These are phyloP conservation scores for Tyto alba DNA, from an alignment of 2,113 vertebrate genomes.

Conservation along the genomic window DNA sequence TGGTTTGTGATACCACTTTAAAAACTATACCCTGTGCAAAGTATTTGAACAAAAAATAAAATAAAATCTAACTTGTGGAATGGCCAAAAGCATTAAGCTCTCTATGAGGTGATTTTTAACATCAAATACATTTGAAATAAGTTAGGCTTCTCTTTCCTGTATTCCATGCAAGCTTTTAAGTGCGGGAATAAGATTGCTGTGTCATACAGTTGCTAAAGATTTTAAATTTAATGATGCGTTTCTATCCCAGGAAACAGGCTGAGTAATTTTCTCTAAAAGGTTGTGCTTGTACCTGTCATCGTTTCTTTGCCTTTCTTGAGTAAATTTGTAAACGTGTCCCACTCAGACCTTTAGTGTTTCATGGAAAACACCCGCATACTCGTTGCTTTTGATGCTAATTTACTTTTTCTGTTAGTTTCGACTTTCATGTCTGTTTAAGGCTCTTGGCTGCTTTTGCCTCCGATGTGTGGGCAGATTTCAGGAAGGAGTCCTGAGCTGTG, in stretches of 20 bases:
- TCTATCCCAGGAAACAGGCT: neutral
- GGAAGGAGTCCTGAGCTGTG: neutral
- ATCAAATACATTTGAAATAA: neutral
- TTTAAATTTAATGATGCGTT: neutral
- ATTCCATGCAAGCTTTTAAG: neutral
- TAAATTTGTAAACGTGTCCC: neutral
- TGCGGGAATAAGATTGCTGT: neutral
- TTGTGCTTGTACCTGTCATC: neutral
- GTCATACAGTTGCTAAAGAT: neutral
- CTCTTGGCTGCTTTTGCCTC: neutral
- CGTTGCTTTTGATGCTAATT: neutral
- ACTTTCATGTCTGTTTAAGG: neutral
- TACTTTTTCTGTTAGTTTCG: neutral
- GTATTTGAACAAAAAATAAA: neutral
- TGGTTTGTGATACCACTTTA: neutral
- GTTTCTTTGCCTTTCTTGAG: neutral
- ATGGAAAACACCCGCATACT: neutral
- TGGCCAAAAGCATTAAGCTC: neutral
- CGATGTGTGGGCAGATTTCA: neutral
- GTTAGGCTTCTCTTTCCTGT: neutral
- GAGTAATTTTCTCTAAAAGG: neutral
- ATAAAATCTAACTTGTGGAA: neutral
- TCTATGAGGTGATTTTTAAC: neutral
- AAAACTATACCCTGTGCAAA: neutral
- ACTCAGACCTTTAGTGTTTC: neutral